Evolutionary conservation across 2,888 invertebrate species (phyloP).

Genomic region (Diaperis boleti): DNA sequence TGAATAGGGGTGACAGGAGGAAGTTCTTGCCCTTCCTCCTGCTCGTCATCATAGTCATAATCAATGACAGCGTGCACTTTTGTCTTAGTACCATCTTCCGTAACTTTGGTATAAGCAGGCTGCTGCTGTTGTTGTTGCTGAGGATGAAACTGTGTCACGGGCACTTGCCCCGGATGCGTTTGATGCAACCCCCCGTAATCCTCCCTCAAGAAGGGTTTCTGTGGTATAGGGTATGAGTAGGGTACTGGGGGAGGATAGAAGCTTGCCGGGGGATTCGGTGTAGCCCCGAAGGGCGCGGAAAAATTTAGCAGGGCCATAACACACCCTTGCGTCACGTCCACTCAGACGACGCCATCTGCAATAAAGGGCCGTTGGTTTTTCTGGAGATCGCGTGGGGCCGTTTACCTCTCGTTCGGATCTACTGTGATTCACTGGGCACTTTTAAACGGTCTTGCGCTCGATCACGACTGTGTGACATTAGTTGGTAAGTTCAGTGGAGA

Average conservation of each 20-base stretch:
- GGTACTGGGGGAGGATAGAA: constrained; percentile 55
- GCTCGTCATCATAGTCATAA: constrained; percentile 76
- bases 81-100: constrained; percentile 68
- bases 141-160: constrained; percentile 19
- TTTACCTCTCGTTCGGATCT: constrained; percentile 13
- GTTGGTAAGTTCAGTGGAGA: constrained; percentile 37
- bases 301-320: constrained; percentile 63
- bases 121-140: constrained; percentile 40
- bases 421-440: constrained; percentile 26
- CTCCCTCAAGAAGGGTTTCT: constrained; percentile 64
- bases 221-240: constrained; percentile 62
- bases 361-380: constrained; percentile 2
- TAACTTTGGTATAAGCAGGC: constrained; percentile 76
- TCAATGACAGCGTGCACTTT: constrained; percentile 81
- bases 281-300: constrained; percentile 59
- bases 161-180: constrained; percentile 6
- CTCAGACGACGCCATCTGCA: constrained; percentile 19
- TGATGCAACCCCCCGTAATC: constrained; percentile 58
- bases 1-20: constrained; percentile 84
- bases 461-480: constrained; percentile 42
- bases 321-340: constrained; percentile 22
- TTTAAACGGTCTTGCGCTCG: constrained; percentile 22
- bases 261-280: constrained; percentile 56
- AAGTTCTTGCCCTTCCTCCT: constrained; percentile 64
- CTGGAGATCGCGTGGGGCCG: neutral